Conservation (phyloP, 2,888 invertebrate genomes). For the Pomacea canaliculata region DNA sequence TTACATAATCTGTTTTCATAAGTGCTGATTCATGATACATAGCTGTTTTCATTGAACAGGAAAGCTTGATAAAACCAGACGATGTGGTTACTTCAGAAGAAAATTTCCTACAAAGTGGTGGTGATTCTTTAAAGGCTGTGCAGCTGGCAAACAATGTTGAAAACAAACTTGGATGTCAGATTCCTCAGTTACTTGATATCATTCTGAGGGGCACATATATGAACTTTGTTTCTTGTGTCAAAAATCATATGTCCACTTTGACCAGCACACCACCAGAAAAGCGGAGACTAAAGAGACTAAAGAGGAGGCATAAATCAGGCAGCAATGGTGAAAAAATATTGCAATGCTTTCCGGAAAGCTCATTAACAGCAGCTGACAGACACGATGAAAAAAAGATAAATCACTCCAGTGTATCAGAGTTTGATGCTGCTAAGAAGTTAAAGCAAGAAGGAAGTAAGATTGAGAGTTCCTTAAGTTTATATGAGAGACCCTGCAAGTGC, state of each 20-base stretch:
- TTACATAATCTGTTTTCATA: too few relatives aligned
- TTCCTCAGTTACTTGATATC: slow-evolving; percentile 58
- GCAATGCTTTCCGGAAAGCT: not conserved
- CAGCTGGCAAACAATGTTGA: slow-evolving; percentile 76
- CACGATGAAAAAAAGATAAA: too few relatives aligned
- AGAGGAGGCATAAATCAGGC: not conserved
- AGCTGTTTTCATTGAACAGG: slow-evolving; percentile 11
- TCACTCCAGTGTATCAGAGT: too few relatives aligned
- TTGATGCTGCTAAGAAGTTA: too few relatives aligned
- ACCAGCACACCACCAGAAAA: not conserved
- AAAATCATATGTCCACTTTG: not conserved
- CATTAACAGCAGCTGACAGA: not conserved
- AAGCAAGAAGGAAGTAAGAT: too few relatives aligned
- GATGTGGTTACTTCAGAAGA: slow-evolving; percentile 29
- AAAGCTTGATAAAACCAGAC: not conserved
- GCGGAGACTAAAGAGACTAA: not conserved
- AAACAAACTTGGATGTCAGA: slow-evolving; percentile 34
- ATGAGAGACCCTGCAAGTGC: too few relatives aligned
- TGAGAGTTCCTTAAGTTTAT: too few relatives aligned
- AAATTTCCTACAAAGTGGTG: slow-evolving; percentile 73
- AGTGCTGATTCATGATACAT: too few relatives aligned
- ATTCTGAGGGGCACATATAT: slow-evolving; percentile 52
- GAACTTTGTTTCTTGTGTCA: slow-evolving; percentile 38
- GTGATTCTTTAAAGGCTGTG: slow-evolving; percentile 80
- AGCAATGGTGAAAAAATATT: not conserved